Evolutionary conservation across 2,113 vertebrate genomes (phyloP).

Genomic region (Dipodomys ordii): DNA sequence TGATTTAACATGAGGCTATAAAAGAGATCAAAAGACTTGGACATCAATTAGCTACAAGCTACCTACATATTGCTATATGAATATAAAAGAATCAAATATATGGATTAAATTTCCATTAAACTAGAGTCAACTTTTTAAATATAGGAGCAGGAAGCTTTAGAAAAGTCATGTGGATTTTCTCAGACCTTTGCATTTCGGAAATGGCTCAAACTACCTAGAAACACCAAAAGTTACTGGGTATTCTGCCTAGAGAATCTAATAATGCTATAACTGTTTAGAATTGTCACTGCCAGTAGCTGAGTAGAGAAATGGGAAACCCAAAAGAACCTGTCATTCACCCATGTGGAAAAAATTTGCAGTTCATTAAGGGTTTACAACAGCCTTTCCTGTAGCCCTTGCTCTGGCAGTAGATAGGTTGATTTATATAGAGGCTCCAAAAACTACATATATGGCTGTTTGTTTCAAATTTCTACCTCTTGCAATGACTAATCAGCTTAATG

Average conservation of each 20-base stretch:
- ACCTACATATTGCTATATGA: constrained; percentile 62
- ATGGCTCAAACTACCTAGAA: constrained; percentile 19
- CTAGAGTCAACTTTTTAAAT: constrained; percentile 23
- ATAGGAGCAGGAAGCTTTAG: constrained; percentile 45
- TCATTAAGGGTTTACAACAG: not conserved
- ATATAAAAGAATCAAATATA: constrained; percentile 60
- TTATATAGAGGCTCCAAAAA: not conserved
- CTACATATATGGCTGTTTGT: not conserved
- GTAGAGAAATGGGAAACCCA: not conserved
- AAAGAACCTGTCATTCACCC: constrained; percentile 9
- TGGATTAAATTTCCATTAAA: constrained; percentile 65
- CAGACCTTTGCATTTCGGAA: constrained; percentile 55
- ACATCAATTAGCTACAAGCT: constrained; percentile 63
- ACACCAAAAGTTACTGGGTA: not conserved
- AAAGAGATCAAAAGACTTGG: constrained; percentile 65
- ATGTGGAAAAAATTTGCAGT: constrained; percentile 2
- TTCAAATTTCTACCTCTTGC: not conserved
- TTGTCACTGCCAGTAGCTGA: not conserved
- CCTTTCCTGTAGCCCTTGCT: not conserved
- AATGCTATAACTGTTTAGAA: not conserved
- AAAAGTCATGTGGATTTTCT: constrained; percentile 58
- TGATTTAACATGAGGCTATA: constrained; percentile 57
- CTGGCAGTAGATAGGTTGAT: not conserved
- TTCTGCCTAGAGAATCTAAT: not conserved
- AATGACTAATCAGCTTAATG: not conserved